Evolutionary conservation across 2,888 invertebrate species (phyloP).

Genomic region (Cryptocephalus moraei): DNA sequence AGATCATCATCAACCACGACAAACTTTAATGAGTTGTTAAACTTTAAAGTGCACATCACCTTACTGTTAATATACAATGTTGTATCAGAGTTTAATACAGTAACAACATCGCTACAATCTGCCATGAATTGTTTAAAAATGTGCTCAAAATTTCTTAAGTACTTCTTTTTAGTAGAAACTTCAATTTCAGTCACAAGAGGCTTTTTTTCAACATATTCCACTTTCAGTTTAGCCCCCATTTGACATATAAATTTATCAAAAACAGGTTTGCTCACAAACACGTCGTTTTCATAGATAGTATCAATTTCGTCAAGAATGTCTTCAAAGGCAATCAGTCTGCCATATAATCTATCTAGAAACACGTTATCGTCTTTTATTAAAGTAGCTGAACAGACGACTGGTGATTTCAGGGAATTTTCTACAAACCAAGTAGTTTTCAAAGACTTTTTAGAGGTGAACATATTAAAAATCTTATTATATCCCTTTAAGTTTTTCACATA

Average conservation of each 20-base stretch:
- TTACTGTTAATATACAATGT: constrained; percentile 38
- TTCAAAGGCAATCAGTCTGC: constrained; percentile 30
- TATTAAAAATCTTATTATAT: constrained; percentile 31
- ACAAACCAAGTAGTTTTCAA: constrained; percentile 18
- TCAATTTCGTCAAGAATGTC: constrained; percentile 14
- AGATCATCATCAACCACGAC: constrained; percentile 44
- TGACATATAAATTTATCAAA: constrained; percentile 45
- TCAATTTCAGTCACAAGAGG: constrained; percentile 44
- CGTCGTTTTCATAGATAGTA: constrained; percentile 9
- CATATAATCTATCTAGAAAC: constrained; percentile 18
- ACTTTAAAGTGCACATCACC: constrained; percentile 24
- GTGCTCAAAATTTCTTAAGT: constrained; percentile 33
- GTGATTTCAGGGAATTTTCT: constrained; percentile 7
- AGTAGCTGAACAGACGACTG: constrained; percentile 16
- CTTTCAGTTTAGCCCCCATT: constrained; percentile 46
- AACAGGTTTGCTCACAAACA: constrained; percentile 46
- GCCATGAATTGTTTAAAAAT: constrained; percentile 45
- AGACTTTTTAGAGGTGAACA: constrained; percentile 29
- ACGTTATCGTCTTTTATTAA: constrained; percentile 16
- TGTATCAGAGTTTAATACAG: constrained; percentile 45
- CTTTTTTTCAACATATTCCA: constrained; percentile 32
- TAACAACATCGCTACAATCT: constrained; percentile 40
- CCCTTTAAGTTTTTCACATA: constrained; percentile 8
- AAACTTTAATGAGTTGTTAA: constrained; percentile 41
- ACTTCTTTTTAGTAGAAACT: constrained; percentile 23